phyloP scores from a whole-genome alignment of 2,113 vertebrate species.

The Choloepus hoffmanni region DNA sequence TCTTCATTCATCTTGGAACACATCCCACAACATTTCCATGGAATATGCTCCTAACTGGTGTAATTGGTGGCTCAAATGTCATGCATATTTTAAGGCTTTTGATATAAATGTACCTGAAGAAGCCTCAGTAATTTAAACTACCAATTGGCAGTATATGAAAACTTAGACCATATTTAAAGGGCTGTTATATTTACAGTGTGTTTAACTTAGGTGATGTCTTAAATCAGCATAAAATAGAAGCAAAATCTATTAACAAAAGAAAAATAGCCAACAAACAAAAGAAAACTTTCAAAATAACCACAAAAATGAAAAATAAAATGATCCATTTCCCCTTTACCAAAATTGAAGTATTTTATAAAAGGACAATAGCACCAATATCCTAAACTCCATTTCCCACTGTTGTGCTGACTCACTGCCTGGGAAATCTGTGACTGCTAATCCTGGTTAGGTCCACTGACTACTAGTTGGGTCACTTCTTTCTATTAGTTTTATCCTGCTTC shows the following conservation, averaged over 20 bases:
- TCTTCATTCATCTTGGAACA: neutral
- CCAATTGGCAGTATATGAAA: neutral
- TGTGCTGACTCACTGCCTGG: neutral
- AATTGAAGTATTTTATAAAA: neutral
- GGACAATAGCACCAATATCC: neutral
- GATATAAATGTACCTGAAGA: neutral
- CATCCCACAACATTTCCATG: neutral
- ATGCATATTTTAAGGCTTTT: neutral
- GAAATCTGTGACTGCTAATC: neutral
- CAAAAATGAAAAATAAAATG: neutral
- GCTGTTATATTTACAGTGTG: neutral
- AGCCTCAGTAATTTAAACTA: neutral
- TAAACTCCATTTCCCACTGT: neutral
- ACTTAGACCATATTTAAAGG: neutral
- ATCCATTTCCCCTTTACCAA: neutral
- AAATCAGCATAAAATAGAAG: neutral
- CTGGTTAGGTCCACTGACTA: neutral
- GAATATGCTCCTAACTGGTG: neutral
- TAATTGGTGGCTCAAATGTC: neutral
- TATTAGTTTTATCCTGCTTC: neutral
- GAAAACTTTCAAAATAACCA: neutral
- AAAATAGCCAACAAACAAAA: neutral
- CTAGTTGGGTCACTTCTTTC: neutral
- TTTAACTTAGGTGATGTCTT: neutral
- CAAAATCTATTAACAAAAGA: slow-evolving; percentile 15